Conservation (phyloP, 2,888 invertebrate genomes). For the Cyaniris semiargus region DNA sequence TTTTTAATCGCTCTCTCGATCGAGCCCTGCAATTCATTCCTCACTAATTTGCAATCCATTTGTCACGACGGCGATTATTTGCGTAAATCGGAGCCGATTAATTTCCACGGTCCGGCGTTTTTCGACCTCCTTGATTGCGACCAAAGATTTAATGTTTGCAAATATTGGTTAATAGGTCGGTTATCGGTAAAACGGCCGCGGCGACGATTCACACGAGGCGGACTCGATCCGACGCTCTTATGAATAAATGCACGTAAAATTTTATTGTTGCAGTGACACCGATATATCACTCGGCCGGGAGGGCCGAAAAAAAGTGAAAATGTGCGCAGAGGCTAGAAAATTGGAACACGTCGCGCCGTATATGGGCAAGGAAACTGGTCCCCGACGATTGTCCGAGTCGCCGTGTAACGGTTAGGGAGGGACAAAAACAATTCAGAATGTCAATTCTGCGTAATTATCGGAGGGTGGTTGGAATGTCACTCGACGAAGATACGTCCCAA, state of each 20-base stretch:
- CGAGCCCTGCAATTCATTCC: conserved; percentile 46
- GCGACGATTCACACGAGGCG: conserved; percentile 50
- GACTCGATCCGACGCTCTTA: conserved; percentile 52
- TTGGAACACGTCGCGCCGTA: conserved; percentile 64
- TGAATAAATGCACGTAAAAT: conserved; percentile 68
- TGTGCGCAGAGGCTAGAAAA: conserved; percentile 69
- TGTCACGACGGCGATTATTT: conserved; percentile 41
- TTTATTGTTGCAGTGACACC: conserved; percentile 77
- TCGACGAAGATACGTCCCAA: conserved; percentile 66
- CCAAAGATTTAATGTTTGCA: conserved; percentile 58
- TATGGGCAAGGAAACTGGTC: conserved; percentile 62
- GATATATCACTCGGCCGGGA: conserved; percentile 58
- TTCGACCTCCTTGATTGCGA: conserved; percentile 53
- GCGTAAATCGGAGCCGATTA: conserved; percentile 47
- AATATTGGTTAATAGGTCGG: conserved; percentile 72
- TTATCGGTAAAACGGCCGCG: conserved; percentile 62
- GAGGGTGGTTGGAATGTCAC: conserved; percentile 67
- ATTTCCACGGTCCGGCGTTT: conserved; percentile 44
- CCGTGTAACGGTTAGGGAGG: conserved; percentile 66
- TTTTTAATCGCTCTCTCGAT: conserved; percentile 28
- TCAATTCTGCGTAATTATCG: conserved; percentile 68
- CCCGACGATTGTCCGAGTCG: conserved; percentile 67
- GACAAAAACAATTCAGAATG: conserved; percentile 64
- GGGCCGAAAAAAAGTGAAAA: conserved; percentile 65
- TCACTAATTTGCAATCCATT: conserved; percentile 44